Conservation (phyloP, 2,888 invertebrate species). For the Megalurothrips usitatus region DNA sequence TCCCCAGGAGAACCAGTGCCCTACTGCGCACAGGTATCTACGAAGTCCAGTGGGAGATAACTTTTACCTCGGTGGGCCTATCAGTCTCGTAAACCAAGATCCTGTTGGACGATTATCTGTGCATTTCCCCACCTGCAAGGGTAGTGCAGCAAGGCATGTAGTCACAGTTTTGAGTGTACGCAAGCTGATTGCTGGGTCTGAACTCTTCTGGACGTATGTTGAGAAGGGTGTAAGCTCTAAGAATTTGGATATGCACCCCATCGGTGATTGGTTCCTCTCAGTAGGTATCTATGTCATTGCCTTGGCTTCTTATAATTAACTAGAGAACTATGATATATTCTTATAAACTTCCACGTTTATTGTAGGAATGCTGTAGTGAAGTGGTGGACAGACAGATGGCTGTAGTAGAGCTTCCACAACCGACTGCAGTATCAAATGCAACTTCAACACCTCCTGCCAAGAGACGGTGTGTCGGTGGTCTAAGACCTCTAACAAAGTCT, state of each 20-base stretch:
- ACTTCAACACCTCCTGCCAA: slow-evolving; percentile 7
- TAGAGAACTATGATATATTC: background rate
- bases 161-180: slow-evolving; percentile 1
- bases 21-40: slow-evolving; percentile 7
- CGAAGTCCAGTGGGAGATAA: slow-evolving; percentile 2
- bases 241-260: background rate
- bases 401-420: background rate
- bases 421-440: background rate
- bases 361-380: background rate
- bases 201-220: background rate
- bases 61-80: background rate
- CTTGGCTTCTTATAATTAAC: background rate
- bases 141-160: background rate
- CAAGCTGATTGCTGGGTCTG: background rate
- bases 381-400: background rate
- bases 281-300: background rate
- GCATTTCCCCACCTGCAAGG: background rate
- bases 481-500: background rate
- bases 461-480: background rate
- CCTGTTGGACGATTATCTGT: background rate
- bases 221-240: background rate
- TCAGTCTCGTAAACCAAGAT: background rate
- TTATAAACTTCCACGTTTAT: background rate
- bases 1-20: background rate
- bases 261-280: background rate